Evolutionary conservation across 2,113 vertebrate genomes (phyloP).

Genomic region (Picathartes gymnocephalus): DNA sequence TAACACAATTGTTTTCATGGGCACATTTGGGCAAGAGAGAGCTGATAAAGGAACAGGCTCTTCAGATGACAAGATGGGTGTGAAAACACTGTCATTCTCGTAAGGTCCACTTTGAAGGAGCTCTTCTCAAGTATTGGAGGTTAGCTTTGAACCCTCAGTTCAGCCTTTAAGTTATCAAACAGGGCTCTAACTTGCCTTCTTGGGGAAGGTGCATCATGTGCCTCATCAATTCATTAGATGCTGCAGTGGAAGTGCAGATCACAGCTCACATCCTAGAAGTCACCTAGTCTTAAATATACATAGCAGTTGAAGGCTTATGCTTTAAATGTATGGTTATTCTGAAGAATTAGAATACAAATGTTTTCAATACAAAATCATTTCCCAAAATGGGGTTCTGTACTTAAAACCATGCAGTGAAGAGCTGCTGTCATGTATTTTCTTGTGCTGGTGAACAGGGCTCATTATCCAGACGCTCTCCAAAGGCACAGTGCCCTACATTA

Average conservation of each 20-base stretch:
- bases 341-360: background rate
- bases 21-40: background rate
- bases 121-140: background rate
- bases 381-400: background rate
- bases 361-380: background rate
- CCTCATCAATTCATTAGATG: background rate
- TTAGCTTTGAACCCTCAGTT: background rate
- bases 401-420: background rate
- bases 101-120: background rate
- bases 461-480: background rate
- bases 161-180: background rate
- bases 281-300: background rate
- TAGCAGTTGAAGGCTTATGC: background rate
- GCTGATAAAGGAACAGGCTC: background rate
- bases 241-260: background rate
- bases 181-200: background rate
- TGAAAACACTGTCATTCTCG: background rate
- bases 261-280: background rate
- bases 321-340: background rate
- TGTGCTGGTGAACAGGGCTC: background rate
- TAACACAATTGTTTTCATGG: background rate
- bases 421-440: background rate
- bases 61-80: background rate
- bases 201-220: background rate
- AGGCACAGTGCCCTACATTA: background rate